Conservation (phyloP, 1,140 invertebrate species). For the Trinorchestia longiramus region DNA sequence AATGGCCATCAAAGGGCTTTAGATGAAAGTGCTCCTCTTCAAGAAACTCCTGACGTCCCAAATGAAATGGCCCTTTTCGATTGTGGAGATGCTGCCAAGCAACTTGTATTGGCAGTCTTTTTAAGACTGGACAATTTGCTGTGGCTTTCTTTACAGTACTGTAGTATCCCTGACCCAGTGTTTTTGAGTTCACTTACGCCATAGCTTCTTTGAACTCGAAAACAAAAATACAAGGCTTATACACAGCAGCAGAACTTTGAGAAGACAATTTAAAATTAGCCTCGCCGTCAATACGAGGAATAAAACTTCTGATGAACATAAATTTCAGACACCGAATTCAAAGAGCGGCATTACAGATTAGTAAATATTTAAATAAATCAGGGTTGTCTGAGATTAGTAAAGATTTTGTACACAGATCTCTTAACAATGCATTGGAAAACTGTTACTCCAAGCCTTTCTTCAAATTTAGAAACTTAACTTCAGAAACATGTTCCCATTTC, state of each 20-base stretch:
- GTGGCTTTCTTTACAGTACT: slow-evolving; percentile 27
- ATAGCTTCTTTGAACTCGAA: not conserved
- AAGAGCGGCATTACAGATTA: not conserved
- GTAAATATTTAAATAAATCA: not conserved
- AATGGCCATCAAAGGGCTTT: slow-evolving; percentile 52
- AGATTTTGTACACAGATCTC: not conserved
- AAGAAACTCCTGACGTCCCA: slow-evolving; percentile 48
- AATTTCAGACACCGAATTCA: not conserved
- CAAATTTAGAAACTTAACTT: not conserved
- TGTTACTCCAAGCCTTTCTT: not conserved
- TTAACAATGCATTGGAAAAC: not conserved
- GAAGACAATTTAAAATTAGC: not conserved
- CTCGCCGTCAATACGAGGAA: not conserved
- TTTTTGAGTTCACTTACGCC: not conserved
- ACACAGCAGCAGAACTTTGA: not conserved
- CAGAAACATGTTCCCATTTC: not conserved
- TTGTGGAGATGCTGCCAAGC: slow-evolving; percentile 45
- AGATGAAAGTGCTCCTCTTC: slow-evolving; percentile 52
- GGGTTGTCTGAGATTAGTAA: not conserved
- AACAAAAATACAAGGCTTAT: not conserved
- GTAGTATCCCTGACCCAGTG: not conserved
- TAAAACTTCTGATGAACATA: not conserved
- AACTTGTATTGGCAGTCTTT: slow-evolving; percentile 49
- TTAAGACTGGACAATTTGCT: slow-evolving; percentile 13
- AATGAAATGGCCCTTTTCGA: slow-evolving; percentile 43